Base-by-base conservation (phyloP, 2,113 vertebrate genomes). In the Coracopsis vasa region DNA sequence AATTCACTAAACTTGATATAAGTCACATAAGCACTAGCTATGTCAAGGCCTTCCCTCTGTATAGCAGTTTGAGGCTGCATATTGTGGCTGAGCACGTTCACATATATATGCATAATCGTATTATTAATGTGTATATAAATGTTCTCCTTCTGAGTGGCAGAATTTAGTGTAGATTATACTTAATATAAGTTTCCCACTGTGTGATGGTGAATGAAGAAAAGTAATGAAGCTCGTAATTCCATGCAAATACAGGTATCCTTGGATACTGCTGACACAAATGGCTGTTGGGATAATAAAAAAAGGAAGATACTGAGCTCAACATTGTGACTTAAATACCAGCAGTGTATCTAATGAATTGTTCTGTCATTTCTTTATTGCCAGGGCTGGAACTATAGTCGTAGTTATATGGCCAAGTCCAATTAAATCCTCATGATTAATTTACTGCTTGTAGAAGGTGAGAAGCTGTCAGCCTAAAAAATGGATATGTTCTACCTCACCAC, bases 401-500 rank as follows among this genome's bases (percentile, higher is more conserved):
- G 72, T 95, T 80, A 75, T 84, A 91, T 67, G 92, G 77, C 69
- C 72, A 95, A 86, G 85, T 73, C 80, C 86, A 97, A 88, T 96
- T 96, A 97, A 95, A 56, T 72, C 50, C 47, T 70, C 23, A 42
- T 92, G 91, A 96, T 97, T 96, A 96, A 97, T 96, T 90, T 95
- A 66, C 75, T 96, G 62, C 62, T 89, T 74, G 16, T 70, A 94
- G 67, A 96, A 94, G 80, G 73, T 96, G 58, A 95, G 80, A 81
- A 86, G 60, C 35, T 86, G 80, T 92, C 93, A 93, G 19, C 25
- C 39, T 95, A 44, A 95, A 88, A 93, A 93, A 92, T 86, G 47
- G 48, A 8, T 78, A 88, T 60, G n/a, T 47, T 88, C 50, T 85
- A 18, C 51, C 62, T 82, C 10, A 16, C 78, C 88, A 93, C 86